Evolutionary conservation across 2,797 vertebrate genomes (phyloP).

Genomic region (Premnoplex brunnescens): DNA sequence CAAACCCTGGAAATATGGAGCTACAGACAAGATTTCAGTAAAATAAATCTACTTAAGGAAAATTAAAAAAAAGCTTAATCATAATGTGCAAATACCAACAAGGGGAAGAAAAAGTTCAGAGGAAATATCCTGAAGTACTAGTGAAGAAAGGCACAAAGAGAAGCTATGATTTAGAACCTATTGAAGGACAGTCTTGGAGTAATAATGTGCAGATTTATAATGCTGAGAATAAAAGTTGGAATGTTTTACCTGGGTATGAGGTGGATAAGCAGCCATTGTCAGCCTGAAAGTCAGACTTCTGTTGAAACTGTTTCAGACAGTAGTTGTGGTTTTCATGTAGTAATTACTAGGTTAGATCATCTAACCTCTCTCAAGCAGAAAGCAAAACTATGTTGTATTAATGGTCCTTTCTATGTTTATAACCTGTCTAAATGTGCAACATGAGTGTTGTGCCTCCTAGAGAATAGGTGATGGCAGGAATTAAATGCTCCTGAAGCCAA

Average conservation of each 20-base stretch:
- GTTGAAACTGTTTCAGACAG: not conserved
- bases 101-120: not conserved
- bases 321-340: not conserved
- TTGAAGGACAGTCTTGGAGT: not conserved
- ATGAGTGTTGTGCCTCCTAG: not conserved
- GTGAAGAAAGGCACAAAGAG: not conserved
- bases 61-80: not conserved
- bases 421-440: not conserved
- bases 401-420: not conserved
- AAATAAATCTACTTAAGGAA: not conserved
- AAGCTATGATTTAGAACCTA: not conserved
- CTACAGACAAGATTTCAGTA: not conserved
- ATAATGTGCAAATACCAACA: not conserved
- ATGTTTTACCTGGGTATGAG: not conserved
- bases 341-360: not conserved
- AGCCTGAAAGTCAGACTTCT: not conserved
- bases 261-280: not conserved
- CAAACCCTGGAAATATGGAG: not conserved
- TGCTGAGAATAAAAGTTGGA: not conserved
- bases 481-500: not conserved
- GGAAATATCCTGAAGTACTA: not conserved
- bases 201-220: constrained; percentile 9
- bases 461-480: not conserved
- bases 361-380: not conserved
- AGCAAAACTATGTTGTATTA: not conserved